Base-by-base conservation (phyloP, 30 jellyfish, hydroid and myxozoan genomes). In the Sanderia malayensis region DNA sequence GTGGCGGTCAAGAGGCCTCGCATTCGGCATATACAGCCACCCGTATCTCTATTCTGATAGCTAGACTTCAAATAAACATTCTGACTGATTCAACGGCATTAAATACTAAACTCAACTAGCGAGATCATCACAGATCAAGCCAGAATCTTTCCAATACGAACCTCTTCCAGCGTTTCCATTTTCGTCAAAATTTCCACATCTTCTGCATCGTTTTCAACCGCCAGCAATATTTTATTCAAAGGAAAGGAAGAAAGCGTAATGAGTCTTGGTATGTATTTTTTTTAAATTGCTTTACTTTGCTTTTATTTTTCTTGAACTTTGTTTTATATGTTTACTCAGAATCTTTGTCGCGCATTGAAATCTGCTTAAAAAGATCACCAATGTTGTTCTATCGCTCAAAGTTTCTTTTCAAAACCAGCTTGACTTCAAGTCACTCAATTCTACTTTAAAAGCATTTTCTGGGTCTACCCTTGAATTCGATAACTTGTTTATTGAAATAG, bases 11-110 rank as follows among this genome's bases (percentile, higher is more conserved):
- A 78, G 89, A 78, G 80, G 55, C 80, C 89, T 78, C 89, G 64
- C 49, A 26, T 66, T 78, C 89, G 89, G 89, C 89, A 78, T 78
- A 78, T 78, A 65, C 89, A 81, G 89, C 89, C 89, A 78, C 89
- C 89, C 89, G 89, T 34, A 44, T n/a, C 61, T 23, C 60, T 78
- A 78, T 67, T 78, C 89, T 66, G 82, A 78, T 65, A 75, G 89
- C 58, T 61, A 58, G 61, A 28, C 78, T 49, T 64, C 75, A 64
- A 63, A 55, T 55, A 64, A 65, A 78, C 89, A 63, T 61, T 81
- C 89, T 78, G 66, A 65, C 52, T 78, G 71, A 61, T 9, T 18
- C 13, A 31, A n/a, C n/a, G n/a, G 58, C 10, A 76, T 52, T 63
- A 52, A 63, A 65, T 29, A 77, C 82, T 78, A 15, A 53, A 69